These are phyloP conservation scores for Lagria hirta DNA, from an alignment of 2,888 invertebrate species.

Conservation along the genomic window DNA sequence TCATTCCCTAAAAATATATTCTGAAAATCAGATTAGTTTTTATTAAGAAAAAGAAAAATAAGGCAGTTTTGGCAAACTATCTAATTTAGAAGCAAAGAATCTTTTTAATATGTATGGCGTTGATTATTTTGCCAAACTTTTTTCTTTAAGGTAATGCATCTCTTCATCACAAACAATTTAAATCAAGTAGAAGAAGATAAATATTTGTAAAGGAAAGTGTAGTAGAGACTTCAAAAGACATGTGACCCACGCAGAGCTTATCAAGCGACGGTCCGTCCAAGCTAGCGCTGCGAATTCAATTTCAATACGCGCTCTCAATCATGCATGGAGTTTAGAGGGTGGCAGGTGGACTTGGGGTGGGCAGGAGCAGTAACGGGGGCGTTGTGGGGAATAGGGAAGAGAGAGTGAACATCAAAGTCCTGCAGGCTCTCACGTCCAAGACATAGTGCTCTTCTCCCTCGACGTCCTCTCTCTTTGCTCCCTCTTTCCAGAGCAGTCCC, in stretches of 20 bases:
- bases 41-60: too few species aligned
- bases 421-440: constrained; percentile 44
- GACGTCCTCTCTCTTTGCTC: constrained; percentile 13
- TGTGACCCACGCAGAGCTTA: constrained; percentile 44
- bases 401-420: constrained; percentile 48
- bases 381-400: constrained; percentile 28
- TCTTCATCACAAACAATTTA: constrained; percentile 41
- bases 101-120: too few species aligned
- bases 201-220: constrained; percentile 38
- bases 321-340: constrained; percentile 50
- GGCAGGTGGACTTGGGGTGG: constrained; percentile 32
- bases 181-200: constrained; percentile 42
- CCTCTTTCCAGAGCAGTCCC: constrained; percentile 30
- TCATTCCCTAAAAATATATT: too few species aligned
- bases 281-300: constrained; percentile 54
- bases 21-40: too few species aligned
- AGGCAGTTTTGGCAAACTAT: too few species aligned
- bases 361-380: constrained; percentile 25
- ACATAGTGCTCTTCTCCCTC: constrained; percentile 36
- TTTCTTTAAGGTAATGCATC: too few species aligned
- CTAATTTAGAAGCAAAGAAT: too few species aligned
- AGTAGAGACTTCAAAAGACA: constrained; percentile 40
- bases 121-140: too few species aligned
- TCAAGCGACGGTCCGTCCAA: constrained; percentile 45
- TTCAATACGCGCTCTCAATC: constrained; percentile 56